Evolutionary conservation across 1,140 invertebrate genomes (phyloP), one percentile per base, ranked within the genome.

Genomic region (Drosophila athabasca): DNA sequence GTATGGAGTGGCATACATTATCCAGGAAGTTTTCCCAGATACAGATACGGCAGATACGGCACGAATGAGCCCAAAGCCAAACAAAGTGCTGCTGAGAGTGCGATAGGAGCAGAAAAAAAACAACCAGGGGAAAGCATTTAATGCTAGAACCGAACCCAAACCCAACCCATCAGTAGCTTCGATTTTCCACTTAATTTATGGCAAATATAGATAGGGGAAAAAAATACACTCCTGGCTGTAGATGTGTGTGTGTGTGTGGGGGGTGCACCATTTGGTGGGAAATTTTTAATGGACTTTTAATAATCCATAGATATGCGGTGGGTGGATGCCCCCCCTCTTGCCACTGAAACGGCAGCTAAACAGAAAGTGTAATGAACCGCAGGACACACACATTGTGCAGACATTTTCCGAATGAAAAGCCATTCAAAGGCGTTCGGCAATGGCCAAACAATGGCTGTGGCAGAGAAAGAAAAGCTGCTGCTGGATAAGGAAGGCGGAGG

Each of bases 331-430:
- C 22, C 29, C 9, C 17, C 19, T 8, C 13, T n/a, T 9, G 11
- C 31, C 22, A 43, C 22, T 48, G 35, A 39, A 46, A 57, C 49
- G 59, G 46, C 73, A 67, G 79, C 79, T 83, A 79, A 83, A 84
- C 80, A 84, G 80, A 83, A 79, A 83, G 79, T 83, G 80, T 82
- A 84, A 84, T 83, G 80, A 83, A 84, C 80, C 80, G 81, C 79
- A 84, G 76, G 75, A 81, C 79, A 79, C 79, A 79, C 79, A 79
- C 79, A 79, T 84, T 77, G 76, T 79, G 79, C 79, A 83, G 79
- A 83, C 79, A 83, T 84, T 83, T 83, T 83, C 79, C 80, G 65
- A 83, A 79, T 79, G 79, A 84, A 83, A 83, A 79, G 71, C 79
- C 76, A 84, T 84, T 76, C 70, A 79, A 83, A 79, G 76, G 76